Base-by-base conservation (phyloP, 2,113 vertebrate species). In the Pterocles gutturalis region DNA sequence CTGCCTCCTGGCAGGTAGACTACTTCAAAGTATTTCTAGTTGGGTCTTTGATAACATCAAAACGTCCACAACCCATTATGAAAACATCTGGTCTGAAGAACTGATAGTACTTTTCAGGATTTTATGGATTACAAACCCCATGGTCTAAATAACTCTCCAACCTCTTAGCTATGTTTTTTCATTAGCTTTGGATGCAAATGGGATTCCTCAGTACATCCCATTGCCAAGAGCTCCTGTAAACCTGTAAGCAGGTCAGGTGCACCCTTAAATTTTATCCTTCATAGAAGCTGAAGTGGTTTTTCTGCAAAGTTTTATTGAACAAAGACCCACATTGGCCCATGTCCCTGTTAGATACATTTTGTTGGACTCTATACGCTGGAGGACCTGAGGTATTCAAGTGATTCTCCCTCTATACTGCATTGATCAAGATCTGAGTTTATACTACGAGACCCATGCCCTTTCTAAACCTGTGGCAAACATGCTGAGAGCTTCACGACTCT, bases 51-150 rank as follows among this genome's bases (percentile, higher is more conserved):
- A 80, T 73, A 92, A 25, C 78, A 49, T 62, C 46, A n/a, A 57
- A 95, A 41, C 46, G 77, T 57, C 53, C 10, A 18, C 0, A 48
- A 54, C 43, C 81, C 24, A 4, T 49, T 91, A 41, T 7, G 61
- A 46, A 76, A 95, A 89, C 78, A 79, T 43, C 89, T 95, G 93
- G 69, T 86, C 86, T 72, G 61, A 92, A 61, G 80, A 76, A 34
- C 31, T 71, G 48, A 8, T 55, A 75, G 24, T 36, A 36, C 77
- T 85, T 92, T 57, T 43, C 92, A 87, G 83, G 86, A 91, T 83
- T 73, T 84, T 41, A 28, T 86, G 53, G 55, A 29, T 67, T 57
- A 53, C 71, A 76, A 82, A 67, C 24, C 5, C 0, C 48, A 22
- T 10, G 10, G 11, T 34, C 53, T 69, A 41, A 86, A 38, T 41